Conservation (phyloP, 2,888 invertebrate species). For the Apantesis nais region DNA sequence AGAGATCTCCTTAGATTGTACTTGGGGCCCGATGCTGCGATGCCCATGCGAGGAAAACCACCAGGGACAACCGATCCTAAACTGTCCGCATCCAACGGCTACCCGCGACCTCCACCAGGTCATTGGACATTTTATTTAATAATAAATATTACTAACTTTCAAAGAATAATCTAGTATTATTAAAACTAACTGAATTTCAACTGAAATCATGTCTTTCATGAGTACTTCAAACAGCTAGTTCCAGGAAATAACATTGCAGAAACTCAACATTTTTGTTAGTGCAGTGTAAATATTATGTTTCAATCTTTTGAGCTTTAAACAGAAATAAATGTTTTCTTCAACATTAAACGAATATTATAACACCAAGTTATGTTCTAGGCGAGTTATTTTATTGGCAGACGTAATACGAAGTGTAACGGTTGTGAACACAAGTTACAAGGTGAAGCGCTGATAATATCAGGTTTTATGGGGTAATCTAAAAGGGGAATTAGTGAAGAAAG, state of each 20-base stretch:
- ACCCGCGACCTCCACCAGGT: too few species aligned
- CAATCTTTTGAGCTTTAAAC: neutral
- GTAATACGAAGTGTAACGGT: conserved; percentile 5
- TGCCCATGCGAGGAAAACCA: too few species aligned
- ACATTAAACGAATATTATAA: neutral
- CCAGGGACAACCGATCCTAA: too few species aligned
- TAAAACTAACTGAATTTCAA: too few species aligned
- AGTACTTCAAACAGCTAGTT: neutral
- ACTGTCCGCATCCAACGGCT: too few species aligned
- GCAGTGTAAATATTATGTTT: neutral
- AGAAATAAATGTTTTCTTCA: neutral
- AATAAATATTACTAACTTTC: too few species aligned
- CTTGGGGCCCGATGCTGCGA: too few species aligned
- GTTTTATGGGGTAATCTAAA: conserved; percentile 16
- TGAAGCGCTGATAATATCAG: conserved; percentile 12
- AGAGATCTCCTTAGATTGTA: too few species aligned
- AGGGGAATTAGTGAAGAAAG: conserved; percentile 5
- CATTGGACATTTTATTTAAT: too few species aligned
- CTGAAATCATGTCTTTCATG: neutral
- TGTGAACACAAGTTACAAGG: conserved; percentile 12
- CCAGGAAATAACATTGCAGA: neutral
- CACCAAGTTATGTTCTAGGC: conserved; percentile 14
- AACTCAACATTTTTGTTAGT: neutral
- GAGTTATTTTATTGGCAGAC: conserved; percentile 9
- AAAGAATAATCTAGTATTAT: too few species aligned